Conservation (phyloP, 64 coral and sea anemone species). For the Pachyseris speciosa region DNA sequence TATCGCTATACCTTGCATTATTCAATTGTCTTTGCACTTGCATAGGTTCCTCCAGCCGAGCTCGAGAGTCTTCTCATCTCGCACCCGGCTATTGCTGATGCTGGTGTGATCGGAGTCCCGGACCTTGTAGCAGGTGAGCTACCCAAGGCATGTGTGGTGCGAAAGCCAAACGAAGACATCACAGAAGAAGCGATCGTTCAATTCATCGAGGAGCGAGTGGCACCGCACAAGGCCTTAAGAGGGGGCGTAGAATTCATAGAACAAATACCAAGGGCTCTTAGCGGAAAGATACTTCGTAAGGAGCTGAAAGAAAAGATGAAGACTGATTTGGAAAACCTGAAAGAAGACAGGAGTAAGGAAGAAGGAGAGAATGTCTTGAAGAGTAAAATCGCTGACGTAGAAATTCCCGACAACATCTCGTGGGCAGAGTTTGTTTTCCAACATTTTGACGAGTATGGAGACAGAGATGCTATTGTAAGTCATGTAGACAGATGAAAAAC, state of each 20-base stretch:
- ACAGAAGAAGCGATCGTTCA: constrained; percentile 50
- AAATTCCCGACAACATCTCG: constrained; percentile 52
- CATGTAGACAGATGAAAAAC: neutral
- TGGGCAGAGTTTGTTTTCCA: constrained; percentile 64
- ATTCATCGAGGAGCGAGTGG: constrained; percentile 56
- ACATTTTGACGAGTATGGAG: constrained; percentile 47
- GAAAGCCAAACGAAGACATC: constrained; percentile 26
- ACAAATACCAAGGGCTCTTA: constrained; percentile 34
- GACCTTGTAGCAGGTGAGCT: constrained; percentile 55
- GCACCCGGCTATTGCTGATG: constrained; percentile 60
- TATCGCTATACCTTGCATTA: too few relatives aligned
- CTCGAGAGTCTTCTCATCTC: constrained; percentile 66
- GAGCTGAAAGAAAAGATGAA: constrained; percentile 17
- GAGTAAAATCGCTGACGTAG: constrained; percentile 55
- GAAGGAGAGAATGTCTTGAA: constrained; percentile 17
- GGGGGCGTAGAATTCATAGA: constrained; percentile 68
- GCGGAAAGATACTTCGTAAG: constrained; percentile 69
- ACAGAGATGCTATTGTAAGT: constrained; percentile 64
- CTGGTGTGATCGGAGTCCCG: constrained; percentile 67
- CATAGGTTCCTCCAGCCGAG: constrained; percentile 77
- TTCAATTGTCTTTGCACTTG: too few relatives aligned
- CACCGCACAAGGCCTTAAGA: constrained; percentile 64
- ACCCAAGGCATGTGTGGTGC: constrained; percentile 63
- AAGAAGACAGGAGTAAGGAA: neutral
- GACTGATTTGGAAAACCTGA: neutral